Base-by-base conservation (phyloP, 2,797 vertebrate species). In the Adrianichthys oophorus region DNA sequence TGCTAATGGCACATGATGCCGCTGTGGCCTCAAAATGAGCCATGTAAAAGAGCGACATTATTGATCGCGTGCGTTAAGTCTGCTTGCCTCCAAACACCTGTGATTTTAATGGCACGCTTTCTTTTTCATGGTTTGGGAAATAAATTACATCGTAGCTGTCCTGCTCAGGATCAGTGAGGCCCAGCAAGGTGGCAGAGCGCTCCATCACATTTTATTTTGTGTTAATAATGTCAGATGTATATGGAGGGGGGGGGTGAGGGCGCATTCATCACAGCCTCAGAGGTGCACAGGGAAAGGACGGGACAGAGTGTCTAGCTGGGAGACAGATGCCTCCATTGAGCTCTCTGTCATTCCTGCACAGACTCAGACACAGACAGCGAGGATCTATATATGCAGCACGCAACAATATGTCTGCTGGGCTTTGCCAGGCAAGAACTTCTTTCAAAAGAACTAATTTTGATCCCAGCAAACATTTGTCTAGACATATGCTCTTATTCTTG, bases 151-250 rank as follows among this genome's bases (percentile, higher is more conserved):
- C 13, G 65, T 72, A 26, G 83, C 70, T 49, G 63, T 48, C 41
- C 60, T 51, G 59, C n/a, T 69, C 56, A 56, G 68, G 72, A 65
- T 79, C 53, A 16, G 48, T 26, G 72, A 61, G 68, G 49, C 58
- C 26, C 62, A 15, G 69, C 58, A 45, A 65, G 58, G 68, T 71
- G 82, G 72, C 78, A 82, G 76, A 68, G 78, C 65, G 70, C 82
- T 91, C 87, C 84, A 88, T 90, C 90, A 90, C 90, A 78, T 91
- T 89, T 90, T 90, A 87, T 87, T 87, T 87, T 87, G 85, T 87
- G 87, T 91, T 91, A 85, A 87, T 86, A 89, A 87, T 87, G 82
- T 91, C 86, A 86, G 80, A 85, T 82, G 80, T 73, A 76, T 83
- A 77, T 84, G 70, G 70, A 59, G 62, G 73, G 51, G 72, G 52